A percentile compares a stretch with the other conserved stretches of the same genome.
phyloP scores from a whole-genome alignment of 2,888 invertebrate species.

The Synergus japonicus region DNA sequence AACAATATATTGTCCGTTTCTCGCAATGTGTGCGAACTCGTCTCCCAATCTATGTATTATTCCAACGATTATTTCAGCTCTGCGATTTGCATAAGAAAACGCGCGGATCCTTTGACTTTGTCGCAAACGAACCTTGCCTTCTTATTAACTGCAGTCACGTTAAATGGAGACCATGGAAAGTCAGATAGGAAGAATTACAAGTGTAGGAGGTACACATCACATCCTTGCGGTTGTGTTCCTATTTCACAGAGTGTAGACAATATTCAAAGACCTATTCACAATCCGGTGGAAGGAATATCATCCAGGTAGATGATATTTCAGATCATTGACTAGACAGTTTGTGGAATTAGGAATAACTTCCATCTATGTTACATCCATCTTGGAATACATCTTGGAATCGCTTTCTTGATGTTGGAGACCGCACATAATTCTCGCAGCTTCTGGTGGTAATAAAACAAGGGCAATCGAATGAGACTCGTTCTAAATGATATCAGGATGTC shows the following conservation, averaged over 20 bases:
- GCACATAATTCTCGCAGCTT: constrained; percentile 43
- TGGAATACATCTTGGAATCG: constrained; percentile 42
- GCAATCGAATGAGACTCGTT: neutral
- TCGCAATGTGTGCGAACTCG: constrained; percentile 64
- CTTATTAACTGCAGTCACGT: constrained; percentile 40
- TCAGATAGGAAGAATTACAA: constrained; percentile 36
- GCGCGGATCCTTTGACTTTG: constrained; percentile 43
- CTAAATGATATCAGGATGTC: neutral
- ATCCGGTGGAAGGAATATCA: too few relatives aligned
- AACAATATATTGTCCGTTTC: constrained; percentile 75
- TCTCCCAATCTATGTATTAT: constrained; percentile 66
- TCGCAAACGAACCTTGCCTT: constrained; percentile 31
- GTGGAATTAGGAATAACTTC: constrained; percentile 53
- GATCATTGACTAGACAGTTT: constrained; percentile 49
- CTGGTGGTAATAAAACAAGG: constrained; percentile 18
- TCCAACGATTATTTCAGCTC: constrained; percentile 71
- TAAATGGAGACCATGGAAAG: constrained; percentile 22
- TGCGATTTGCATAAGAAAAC: constrained; percentile 53
- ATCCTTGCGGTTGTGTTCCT: neutral
- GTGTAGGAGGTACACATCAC: constrained; percentile 15
- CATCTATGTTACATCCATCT: constrained; percentile 22
- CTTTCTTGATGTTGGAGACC: constrained; percentile 49
- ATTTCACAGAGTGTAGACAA: neutral
- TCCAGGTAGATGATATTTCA: neutral
- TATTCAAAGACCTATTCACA: neutral